A percentile compares a stretch with the other conserved stretches of the same genome.
These are phyloP conservation scores for Podarcis cretensis DNA, from an alignment of 2,113 vertebrate genomes.

Conservation along the genomic window DNA sequence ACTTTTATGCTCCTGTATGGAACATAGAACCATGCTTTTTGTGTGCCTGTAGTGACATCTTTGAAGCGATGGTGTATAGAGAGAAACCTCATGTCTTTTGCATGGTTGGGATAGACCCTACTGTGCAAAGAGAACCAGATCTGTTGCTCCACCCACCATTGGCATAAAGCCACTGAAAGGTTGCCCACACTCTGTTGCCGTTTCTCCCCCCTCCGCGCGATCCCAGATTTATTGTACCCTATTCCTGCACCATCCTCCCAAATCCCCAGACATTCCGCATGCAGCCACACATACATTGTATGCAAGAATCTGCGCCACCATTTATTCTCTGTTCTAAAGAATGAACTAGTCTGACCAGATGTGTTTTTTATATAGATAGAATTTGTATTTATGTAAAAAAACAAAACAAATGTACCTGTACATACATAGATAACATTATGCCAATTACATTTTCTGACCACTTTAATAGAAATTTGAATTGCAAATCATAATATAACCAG, in stretches of 20 bases:
- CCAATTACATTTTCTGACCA: background rate
- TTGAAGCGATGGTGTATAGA: too few species aligned
- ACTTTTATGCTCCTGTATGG: too few species aligned
- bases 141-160: too few species aligned
- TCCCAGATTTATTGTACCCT: background rate
- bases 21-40: too few species aligned
- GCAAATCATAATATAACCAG: background rate
- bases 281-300: background rate
- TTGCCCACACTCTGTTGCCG: too few species aligned
- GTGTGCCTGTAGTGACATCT: too few species aligned
- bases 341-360: background rate
- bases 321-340: background rate
- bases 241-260: background rate
- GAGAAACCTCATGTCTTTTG: too few species aligned
- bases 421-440: background rate
- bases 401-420: background rate
- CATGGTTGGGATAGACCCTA: too few species aligned
- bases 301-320: background rate
- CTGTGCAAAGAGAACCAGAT: too few species aligned
- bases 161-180: too few species aligned
- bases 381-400: conserved; percentile 21
- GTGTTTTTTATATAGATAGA: conserved; percentile 13
- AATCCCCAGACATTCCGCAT: too few species aligned
- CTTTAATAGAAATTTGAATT: background rate
- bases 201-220: too few species aligned